A percentile compares a stretch with the other conserved stretches of the same genome.
These are phyloP conservation scores for Cheirogaleus medius DNA, from an alignment of 2,113 vertebrate genomes.

Conservation along the genomic window DNA sequence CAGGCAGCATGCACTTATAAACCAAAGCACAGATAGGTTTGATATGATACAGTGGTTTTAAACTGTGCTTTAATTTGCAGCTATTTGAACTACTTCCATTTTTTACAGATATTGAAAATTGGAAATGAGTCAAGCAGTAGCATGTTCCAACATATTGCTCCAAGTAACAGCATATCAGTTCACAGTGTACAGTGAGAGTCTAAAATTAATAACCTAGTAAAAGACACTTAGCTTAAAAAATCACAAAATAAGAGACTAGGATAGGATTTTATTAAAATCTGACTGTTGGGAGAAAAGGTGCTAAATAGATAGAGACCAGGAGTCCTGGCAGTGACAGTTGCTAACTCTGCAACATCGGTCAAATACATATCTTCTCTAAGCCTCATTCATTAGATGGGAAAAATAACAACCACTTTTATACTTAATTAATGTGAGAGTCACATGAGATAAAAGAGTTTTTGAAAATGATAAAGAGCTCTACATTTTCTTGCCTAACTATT, in stretches of 20 bases:
- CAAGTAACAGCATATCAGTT: conserved; percentile 63
- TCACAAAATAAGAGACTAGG: background rate
- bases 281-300: background rate
- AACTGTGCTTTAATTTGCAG: conserved; percentile 78
- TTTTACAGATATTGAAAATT: conserved; percentile 76
- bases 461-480: background rate
- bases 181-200: conserved; percentile 57
- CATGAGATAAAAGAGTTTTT: background rate
- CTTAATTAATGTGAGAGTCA: background rate
- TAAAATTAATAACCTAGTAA: conserved; percentile 67
- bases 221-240: conserved; percentile 56
- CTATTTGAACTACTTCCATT: conserved; percentile 77
- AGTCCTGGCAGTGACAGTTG: background rate
- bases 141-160: conserved; percentile 73
- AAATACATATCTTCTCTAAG: background rate
- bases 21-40: conserved; percentile 54
- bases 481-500: background rate
- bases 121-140: conserved; percentile 67
- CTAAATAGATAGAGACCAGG: background rate
- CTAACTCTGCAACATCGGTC: background rate
- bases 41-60: conserved; percentile 70
- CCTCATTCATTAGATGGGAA: background rate
- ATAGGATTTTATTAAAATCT: conserved; percentile 43
- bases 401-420: background rate
- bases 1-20: conserved; percentile 59